Conservation (phyloP, 1,140 invertebrate genomes). For the Calephelis nemesis region DNA sequence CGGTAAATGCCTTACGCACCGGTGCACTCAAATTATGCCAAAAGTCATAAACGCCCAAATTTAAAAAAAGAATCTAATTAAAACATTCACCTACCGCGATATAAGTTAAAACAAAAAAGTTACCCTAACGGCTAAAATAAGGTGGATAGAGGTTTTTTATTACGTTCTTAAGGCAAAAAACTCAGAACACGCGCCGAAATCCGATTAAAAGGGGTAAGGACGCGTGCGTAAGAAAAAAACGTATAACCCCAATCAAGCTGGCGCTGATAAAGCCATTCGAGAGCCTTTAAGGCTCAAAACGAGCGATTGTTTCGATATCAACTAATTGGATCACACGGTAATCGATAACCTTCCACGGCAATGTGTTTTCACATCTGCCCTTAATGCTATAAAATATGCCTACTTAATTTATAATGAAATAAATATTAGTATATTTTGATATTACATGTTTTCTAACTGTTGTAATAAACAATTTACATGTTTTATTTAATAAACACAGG, state of each 20-base stretch:
- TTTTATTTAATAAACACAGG: background rate
- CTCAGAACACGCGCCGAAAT: conserved; percentile 67
- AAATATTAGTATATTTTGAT: conserved; percentile 7
- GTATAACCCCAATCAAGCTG: conserved; percentile 67
- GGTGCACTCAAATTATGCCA: conserved; percentile 18
- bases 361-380: conserved; percentile 71
- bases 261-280: conserved; percentile 74
- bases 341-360: conserved; percentile 69
- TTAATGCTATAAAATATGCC: conserved; percentile 44
- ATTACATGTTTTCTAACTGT: conserved; percentile 8
- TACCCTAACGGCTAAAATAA: conserved; percentile 71
- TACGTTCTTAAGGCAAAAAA: conserved; percentile 47
- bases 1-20: conserved; percentile 6
- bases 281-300: conserved; percentile 55
- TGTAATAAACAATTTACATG: conserved; percentile 4
- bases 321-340: conserved; percentile 76
- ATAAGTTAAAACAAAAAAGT: conserved; percentile 55
- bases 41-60: conserved; percentile 22
- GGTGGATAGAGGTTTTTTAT: conserved; percentile 71
- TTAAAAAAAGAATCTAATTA: conserved; percentile 53
- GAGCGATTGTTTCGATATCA: conserved; percentile 71
- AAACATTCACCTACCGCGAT: conserved; percentile 65
- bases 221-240: conserved; percentile 63
- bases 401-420: conserved; percentile 23
- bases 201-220: conserved; percentile 75